A percentile compares a stretch with the other conserved stretches of the same genome.
Conservation (phyloP, 1,140 invertebrate genomes). For the Plodia interpunctella region DNA sequence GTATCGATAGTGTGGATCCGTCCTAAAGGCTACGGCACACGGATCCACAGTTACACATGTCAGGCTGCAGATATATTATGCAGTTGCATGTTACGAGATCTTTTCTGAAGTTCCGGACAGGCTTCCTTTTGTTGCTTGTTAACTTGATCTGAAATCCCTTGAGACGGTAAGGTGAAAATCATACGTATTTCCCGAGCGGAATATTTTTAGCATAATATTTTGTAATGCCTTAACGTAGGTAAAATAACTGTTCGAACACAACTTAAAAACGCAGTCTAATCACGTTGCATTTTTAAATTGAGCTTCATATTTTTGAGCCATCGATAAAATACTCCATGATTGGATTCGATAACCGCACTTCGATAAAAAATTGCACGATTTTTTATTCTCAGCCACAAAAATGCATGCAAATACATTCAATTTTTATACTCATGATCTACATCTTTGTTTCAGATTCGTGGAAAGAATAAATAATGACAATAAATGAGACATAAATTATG, state of each 20-base stretch:
- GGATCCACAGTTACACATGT: not conserved
- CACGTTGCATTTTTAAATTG: not conserved
- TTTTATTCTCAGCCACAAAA: not conserved
- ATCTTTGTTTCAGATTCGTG: slow-evolving; percentile 31
- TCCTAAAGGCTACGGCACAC: not conserved
- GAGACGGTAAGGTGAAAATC: not conserved
- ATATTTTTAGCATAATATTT: not conserved
- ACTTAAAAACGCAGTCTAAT: not conserved
- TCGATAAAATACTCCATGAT: slow-evolving; percentile 4
- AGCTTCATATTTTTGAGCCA: not conserved
- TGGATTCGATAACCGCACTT: slow-evolving; percentile 5
- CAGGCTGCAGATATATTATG: slow-evolving; percentile 1
- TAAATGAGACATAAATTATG: slow-evolving; percentile 13
- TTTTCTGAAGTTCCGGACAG: not conserved
- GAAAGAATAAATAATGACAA: slow-evolving; percentile 22
- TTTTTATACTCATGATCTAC: slow-evolving; percentile 6
- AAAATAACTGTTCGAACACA: too few relatives aligned
- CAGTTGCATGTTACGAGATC: not conserved
- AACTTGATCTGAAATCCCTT: not conserved
- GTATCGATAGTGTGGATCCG: not conserved
- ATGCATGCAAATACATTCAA: not conserved
- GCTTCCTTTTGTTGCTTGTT: not conserved
- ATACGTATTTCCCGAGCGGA: not conserved
- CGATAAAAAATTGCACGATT: not conserved
- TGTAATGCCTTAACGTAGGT: not conserved